Percentiles rank a stretch among this genome's conserved stretches.
Conservation (phyloP, 2,113 vertebrate species). For the Mirounga angustirostris region DNA sequence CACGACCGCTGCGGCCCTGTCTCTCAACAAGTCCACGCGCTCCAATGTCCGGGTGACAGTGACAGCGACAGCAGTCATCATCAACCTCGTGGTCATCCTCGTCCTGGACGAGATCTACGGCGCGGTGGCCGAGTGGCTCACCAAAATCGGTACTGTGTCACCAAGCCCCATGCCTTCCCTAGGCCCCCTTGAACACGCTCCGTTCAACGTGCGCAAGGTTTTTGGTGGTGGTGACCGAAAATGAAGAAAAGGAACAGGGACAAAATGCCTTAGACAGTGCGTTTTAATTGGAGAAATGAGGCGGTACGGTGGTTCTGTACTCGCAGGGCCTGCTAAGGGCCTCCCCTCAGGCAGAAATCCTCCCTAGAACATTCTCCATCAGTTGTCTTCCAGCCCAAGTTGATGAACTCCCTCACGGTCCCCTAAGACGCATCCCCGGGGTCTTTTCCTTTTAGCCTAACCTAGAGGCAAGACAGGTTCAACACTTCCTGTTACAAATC, state of each 20-base stretch:
- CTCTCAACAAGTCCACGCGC: constrained; percentile 92
- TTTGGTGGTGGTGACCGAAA: not conserved
- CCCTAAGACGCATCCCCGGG: not conserved
- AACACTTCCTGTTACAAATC: not conserved
- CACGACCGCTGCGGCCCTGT: constrained; percentile 94
- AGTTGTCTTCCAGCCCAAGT: too few relatives aligned
- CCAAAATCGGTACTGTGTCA: constrained; percentile 93
- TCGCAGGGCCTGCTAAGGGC: not conserved
- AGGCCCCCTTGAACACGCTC: fast-evolving
- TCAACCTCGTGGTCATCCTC: constrained; percentile 97
- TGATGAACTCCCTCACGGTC: not conserved
- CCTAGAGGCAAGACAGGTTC: not conserved
- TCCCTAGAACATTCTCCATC: not conserved
- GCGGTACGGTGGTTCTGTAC: fast-evolving
- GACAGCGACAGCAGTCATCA: constrained; percentile 96
- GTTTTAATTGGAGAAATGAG: not conserved
- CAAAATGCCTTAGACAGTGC: not conserved
- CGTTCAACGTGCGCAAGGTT: fast-evolving
- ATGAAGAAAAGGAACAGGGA: not conserved
- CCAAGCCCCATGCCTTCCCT: not conserved
- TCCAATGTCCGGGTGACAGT: constrained; percentile 95
- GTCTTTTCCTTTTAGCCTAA: not conserved
- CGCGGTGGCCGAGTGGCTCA: constrained; percentile 96
- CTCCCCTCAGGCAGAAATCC: not conserved
- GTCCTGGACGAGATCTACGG: constrained; percentile 98